Conservation (phyloP, 2,888 invertebrate genomes). For the Trichacis sp. region DNA sequence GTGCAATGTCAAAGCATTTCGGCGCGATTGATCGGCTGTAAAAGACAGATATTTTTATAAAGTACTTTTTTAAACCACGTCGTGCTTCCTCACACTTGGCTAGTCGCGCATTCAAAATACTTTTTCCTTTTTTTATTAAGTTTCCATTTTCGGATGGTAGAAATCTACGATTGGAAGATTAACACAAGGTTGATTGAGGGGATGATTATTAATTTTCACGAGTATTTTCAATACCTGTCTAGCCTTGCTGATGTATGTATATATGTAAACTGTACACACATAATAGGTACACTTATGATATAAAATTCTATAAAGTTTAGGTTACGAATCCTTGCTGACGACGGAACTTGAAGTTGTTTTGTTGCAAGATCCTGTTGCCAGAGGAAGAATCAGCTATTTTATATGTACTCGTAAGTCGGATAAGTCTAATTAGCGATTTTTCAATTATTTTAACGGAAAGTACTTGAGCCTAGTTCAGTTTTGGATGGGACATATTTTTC, state of each 20-base stretch:
- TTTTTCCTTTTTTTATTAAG: too few species aligned
- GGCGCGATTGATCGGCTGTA: background rate
- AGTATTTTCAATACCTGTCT: conserved; percentile 4
- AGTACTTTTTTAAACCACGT: conserved; percentile 16
- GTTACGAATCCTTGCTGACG: conserved; percentile 12
- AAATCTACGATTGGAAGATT: too few species aligned
- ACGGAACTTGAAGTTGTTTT: conserved; percentile 53
- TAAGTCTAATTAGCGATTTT: background rate
- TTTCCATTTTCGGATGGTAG: too few species aligned
- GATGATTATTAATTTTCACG: too few species aligned
- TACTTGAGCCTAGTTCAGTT: background rate
- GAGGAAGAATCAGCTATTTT: conserved; percentile 12
- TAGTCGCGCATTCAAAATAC: conserved; percentile 8
- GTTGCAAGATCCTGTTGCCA: conserved; percentile 49
- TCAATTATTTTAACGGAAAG: background rate
- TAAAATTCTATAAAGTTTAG: too few species aligned
- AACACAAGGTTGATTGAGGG: too few species aligned
- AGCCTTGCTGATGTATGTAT: conserved; percentile 2
- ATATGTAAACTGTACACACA: conserved; percentile 2
- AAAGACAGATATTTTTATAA: conserved; percentile 3
- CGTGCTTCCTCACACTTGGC: conserved; percentile 18
- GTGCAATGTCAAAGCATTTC: conserved; percentile 5
- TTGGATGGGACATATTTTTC: background rate
- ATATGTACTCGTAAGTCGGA: background rate
- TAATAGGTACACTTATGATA: too few species aligned